A percentile compares a stretch with the other conserved stretches of the same genome.
phyloP scores from a whole-genome alignment of 2,888 invertebrate genomes.

The Tinea trinotella region DNA sequence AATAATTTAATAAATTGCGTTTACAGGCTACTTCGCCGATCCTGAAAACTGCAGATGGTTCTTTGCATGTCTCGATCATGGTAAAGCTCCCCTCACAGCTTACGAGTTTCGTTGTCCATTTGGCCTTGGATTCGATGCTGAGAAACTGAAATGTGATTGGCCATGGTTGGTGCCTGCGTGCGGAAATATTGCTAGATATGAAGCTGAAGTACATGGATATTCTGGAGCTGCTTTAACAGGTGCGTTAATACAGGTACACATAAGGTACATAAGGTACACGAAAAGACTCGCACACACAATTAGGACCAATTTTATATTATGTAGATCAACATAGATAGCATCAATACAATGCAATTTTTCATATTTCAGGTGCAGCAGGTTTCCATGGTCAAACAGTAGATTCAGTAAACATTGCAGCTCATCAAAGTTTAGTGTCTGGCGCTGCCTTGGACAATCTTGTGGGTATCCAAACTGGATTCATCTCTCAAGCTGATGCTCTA shows the following conservation, averaged over 20 bases:
- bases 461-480: conserved; percentile 55
- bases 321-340: no score
- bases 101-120: conserved; percentile 89
- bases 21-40: conserved; percentile 81
- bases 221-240: conserved; percentile 55
- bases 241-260: no score
- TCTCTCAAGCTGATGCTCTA: conserved; percentile 42
- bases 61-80: conserved; percentile 84
- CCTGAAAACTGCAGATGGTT: conserved; percentile 89
- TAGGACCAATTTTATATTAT: no score
- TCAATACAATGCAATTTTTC: neutral
- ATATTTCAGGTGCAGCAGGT: conserved; percentile 51
- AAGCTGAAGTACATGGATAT: conserved; percentile 61
- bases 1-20: neutral
- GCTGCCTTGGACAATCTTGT: conserved; percentile 57
- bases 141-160: conserved; percentile 82
- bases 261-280: no score
- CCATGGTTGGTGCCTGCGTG: conserved; percentile 82
- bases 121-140: conserved; percentile 83
- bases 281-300: no score
- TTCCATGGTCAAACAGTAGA: conserved; percentile 63
- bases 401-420: conserved; percentile 59
- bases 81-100: conserved; percentile 74
- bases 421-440: conserved; percentile 59
- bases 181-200: conserved; percentile 67